A percentile compares a stretch with the other conserved stretches of the same genome.
Evolutionary conservation across 2,797 vertebrate species (phyloP).

Genomic region (Lepus oiostolus): DNA sequence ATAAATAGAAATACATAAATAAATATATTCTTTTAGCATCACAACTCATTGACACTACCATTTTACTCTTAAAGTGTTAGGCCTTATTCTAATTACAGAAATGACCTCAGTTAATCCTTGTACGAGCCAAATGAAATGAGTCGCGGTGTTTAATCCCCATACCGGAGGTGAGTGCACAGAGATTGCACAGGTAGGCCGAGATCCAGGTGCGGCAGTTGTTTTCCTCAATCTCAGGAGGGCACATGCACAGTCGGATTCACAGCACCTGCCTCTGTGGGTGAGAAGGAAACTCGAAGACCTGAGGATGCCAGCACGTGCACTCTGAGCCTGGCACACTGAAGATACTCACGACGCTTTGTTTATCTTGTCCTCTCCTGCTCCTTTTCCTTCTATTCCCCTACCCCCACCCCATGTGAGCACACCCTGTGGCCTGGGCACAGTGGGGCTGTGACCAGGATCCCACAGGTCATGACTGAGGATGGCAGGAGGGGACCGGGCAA

Average conservation of each 20-base stretch:
- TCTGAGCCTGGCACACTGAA: background rate
- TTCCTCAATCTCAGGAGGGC: background rate
- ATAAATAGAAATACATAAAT: no score
- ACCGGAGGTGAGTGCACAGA: background rate
- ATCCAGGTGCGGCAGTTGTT: rapidly evolving
- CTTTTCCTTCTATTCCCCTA: background rate
- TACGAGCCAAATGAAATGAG: background rate
- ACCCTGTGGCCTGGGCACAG: background rate
- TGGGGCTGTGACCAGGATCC: background rate
- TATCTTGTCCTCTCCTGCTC: background rate
- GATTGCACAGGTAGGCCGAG: background rate
- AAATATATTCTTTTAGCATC: background rate
- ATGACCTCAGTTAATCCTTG: background rate
- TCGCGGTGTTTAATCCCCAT: background rate
- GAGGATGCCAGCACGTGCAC: background rate
- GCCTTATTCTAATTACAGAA: background rate
- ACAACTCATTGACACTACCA: background rate
- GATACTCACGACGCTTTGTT: background rate
- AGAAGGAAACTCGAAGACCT: background rate
- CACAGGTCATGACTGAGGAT: background rate
- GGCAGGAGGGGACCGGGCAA: background rate
- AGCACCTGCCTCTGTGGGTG: background rate
- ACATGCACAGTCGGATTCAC: rapidly evolving
- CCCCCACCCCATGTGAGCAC: no score
- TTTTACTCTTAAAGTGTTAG: background rate